Base-by-base conservation (phyloP, 2,797 vertebrate species). In the Loris lydekkerianus region DNA sequence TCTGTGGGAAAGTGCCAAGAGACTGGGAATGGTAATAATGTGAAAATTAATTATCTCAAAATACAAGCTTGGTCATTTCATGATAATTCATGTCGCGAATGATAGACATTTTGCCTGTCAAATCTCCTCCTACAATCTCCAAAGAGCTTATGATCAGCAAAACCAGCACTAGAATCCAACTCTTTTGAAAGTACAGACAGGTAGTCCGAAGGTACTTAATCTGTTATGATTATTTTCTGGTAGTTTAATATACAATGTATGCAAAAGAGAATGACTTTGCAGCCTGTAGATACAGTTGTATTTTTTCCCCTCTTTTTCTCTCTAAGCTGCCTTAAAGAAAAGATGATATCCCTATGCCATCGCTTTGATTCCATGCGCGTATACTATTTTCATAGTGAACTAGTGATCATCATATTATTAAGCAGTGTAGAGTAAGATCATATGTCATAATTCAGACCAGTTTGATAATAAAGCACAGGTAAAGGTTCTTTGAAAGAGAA, bases 371-470 rank as follows among this genome's bases (percentile, higher is more conserved):
- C 25, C 13, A 23, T 67, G 58, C 10, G 80, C 63, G 90, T 20
- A 67, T 92, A 77, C 75, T 90, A 81, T 78, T 90, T 94, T 65
- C 34, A 56, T 73, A 29, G 25, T 84, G 77, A 92, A 67, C 91
- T n/a, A 34, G 11, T 76, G 53, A 82, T 43, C 78, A 27, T 76
- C 82, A 77, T 27, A n/a, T 81, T 58, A 43, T 61, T 87, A 77
- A 81, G 29, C n/a, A 25, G 21, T 94, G 58, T 92, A 67, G 61
- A 53, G 53, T 72, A 87, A 14, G 49, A 53, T 53, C 13, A 53
- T 53, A 53, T 53, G 4, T 53, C 49, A 53, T 53, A 53, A 53
- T 15, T 53, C 49, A 53, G 49, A 14, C n/a, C 10, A 46, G 0
- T 37, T 94, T 67, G 72, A 56, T 70, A 14, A 49, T 25, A 56